Base-by-base conservation (phyloP, 2,113 vertebrate genomes). In the Microtus montanus region DNA sequence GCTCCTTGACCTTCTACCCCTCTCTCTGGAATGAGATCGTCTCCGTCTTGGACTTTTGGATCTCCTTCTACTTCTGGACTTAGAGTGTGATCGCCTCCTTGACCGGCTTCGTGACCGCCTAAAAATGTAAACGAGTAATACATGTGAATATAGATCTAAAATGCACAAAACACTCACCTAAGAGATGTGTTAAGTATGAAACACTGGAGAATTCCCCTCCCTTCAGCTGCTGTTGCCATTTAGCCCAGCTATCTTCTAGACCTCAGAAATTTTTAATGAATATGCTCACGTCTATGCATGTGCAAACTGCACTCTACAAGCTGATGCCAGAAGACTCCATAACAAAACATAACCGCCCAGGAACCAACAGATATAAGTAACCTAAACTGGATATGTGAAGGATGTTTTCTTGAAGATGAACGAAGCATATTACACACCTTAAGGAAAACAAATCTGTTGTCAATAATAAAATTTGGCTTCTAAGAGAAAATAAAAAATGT, bases 101-200 rank as follows among this genome's bases (percentile, higher is more conserved):
- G 99, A 99, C 75, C 99, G 97, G 98, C 99, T 99, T 96, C 99
- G 99, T 0, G 99, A 99, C 35, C 99, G 98, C 97, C 99, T 99
- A 97, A 88, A 83, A 71, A 70, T 20, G 20, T 35, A 79, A 87
- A 91, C 95, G 41, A 86, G 41, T n/a, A 82, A 19, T 1, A 83
- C 1, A 35, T 2, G 24, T 0, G n/a, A 2, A 22, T 44, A 58
- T 38, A 70, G 47, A 92, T 68, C 2, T 35, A 92, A 80, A 74
- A 5, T 41, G 54, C 58, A 66, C 30, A 78, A 35, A 68, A 66
- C 17, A 68, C 20, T 28, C 19, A 38, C 28, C 74, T 90, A 80
- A 85, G 78, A n/a, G n/a, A 12, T 17, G 79, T 63, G 79, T 35
- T 38, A n/a, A 8, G 38, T 64, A 64, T 19, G 38, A 64, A 84